Evolutionary conservation across 2,113 vertebrate genomes (phyloP), one percentile per base, ranked within the genome.

Genomic region (Scophthalmus maximus): DNA sequence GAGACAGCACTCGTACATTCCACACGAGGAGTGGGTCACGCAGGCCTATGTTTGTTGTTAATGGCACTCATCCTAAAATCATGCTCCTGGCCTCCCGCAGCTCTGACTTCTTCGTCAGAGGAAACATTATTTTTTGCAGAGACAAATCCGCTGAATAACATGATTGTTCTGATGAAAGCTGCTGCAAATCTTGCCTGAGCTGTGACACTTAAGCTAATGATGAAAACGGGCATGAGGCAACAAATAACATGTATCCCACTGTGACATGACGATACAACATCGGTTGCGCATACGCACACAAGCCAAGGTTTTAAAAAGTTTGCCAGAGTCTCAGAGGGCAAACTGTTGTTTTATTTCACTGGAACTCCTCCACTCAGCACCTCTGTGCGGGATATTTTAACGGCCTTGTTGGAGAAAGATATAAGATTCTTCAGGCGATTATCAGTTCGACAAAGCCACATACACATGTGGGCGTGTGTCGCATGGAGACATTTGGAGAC

Each of bases 31-130:
- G 73, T 26, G 84, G 58, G 55, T 49, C 47, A 79, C 22, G 47
- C 66, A 81, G 80, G 78, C 78, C 83, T 44, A 25, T 52, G 73
- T 81, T 90, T 61, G 12, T 92, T 94, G 84, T 91, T 89, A 88
- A 90, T 92, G 94, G 91, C 93, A 93, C 87, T 85, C 87, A 81
- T 91, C 90, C 88, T 91, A 90, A 93, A 94, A 90, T 93, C 85
- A 90, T 86, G 83, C 87, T 85, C 82, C 61, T 78, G 87, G 88
- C 83, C 83, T 82, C 73, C 74, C 62, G 67, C 77, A 63, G 89
- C 79, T 83, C 84, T 66, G 77, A 71, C 76, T 73, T 81, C 32
- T 76, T 60, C 83, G 80, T 90, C 89, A 64, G 72, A 82, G 87
- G 85, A 90, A 87, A 78, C 65, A 76, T 74, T 87, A 77, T 89